These are phyloP conservation scores for Drosophila fulvimacula DNA, from an alignment of 2,888 invertebrate genomes.

Conservation along the genomic window DNA sequence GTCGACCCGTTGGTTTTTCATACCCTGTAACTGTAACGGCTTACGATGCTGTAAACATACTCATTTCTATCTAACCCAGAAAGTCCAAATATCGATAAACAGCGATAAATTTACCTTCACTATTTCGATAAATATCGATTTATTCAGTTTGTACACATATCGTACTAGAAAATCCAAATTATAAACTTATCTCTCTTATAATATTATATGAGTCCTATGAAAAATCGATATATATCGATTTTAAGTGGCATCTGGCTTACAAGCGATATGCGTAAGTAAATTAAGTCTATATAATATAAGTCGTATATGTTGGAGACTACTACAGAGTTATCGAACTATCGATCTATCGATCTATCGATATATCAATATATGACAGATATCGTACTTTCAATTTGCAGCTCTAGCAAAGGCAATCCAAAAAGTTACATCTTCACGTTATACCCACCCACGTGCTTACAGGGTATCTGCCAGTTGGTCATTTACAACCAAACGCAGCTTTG, in stretches of 20 bases:
- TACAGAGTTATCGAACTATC: background rate
- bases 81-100: background rate
- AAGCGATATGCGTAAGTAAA: too few relatives aligned
- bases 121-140: slow-evolving; percentile 2
- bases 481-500: slow-evolving; percentile 1
- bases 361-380: background rate
- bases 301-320: background rate
- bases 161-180: too few relatives aligned
- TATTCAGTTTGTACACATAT: too few relatives aligned
- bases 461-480: background rate
- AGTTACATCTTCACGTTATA: too few relatives aligned
- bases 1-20: slow-evolving; percentile 8
- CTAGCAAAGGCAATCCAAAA: background rate
- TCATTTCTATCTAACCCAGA: background rate
- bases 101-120: background rate
- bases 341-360: background rate
- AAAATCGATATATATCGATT: too few relatives aligned
- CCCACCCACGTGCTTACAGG: background rate
- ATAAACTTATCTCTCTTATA: too few relatives aligned
- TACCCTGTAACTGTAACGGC: background rate
- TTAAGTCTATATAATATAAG: too few relatives aligned
- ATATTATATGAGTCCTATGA: too few relatives aligned
- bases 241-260: too few relatives aligned
- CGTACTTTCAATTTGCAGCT: background rate
- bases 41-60: background rate